Evolutionary conservation across 1,140 invertebrate genomes (phyloP).

Genomic region (Matsumurasca onukii): DNA sequence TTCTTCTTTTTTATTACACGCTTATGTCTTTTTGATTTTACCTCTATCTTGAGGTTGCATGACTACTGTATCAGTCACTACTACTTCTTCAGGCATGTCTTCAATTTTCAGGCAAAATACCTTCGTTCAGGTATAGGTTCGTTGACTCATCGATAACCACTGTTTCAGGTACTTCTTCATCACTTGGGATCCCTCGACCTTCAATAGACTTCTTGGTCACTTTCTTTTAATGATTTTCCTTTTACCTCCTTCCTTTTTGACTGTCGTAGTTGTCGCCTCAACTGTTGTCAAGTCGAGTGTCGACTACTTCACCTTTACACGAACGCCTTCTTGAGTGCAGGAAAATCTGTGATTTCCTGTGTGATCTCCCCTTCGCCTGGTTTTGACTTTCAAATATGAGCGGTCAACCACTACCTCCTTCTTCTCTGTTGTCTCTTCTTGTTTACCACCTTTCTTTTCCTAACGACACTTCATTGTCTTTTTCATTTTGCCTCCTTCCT

Average conservation of each 20-base stretch:
- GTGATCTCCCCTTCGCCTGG: neutral
- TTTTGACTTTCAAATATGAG: conserved; percentile 43
- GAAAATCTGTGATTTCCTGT: conserved; percentile 16
- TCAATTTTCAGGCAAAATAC: conserved; percentile 28
- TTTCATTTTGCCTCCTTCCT: conserved; percentile 37
- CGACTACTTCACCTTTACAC: conserved; percentile 34
- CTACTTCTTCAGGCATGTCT: conserved; percentile 25
- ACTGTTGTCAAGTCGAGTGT: conserved; percentile 2
- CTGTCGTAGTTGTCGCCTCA: neutral
- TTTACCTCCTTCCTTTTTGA: neutral
- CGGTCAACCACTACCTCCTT: conserved; percentile 35
- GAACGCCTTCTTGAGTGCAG: conserved; percentile 38
- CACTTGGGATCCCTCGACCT: neutral
- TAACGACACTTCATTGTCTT: conserved; percentile 35
- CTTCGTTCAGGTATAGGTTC: conserved; percentile 9
- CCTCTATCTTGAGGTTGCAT: conserved; percentile 35
- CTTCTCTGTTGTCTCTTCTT: conserved; percentile 27
- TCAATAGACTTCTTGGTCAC: conserved; percentile 35
- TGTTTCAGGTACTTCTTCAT: neutral
- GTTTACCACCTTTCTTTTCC: conserved; percentile 37
- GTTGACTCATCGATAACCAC: neutral
- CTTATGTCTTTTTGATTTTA: conserved; percentile 29
- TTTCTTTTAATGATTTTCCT: conserved; percentile 40
- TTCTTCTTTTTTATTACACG: conserved; percentile 34
- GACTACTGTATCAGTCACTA: conserved; percentile 41